Evolutionary conservation across 2,113 vertebrate genomes (phyloP).

Genomic region (Ciconia maguari): DNA sequence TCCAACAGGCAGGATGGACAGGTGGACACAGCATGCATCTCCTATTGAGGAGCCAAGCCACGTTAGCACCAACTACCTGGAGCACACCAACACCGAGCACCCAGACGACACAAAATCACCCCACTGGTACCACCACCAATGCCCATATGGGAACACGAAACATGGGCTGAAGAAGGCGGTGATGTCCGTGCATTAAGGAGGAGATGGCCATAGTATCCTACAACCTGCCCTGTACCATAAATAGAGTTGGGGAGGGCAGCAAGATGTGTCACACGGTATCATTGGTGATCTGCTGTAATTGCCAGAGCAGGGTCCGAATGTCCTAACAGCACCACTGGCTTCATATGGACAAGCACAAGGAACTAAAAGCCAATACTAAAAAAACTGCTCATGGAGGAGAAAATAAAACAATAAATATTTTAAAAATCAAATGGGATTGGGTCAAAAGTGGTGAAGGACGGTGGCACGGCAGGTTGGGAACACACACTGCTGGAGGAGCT

Average conservation of each 20-base stretch:
- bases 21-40: neutral
- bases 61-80: neutral
- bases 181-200: fast-evolving
- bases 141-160: fast-evolving
- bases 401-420: neutral
- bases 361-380: neutral
- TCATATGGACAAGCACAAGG: fast-evolving
- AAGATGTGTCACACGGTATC: fast-evolving
- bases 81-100: neutral
- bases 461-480: fast-evolving
- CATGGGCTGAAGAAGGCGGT: fast-evolving
- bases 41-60: neutral
- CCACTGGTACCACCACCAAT: neutral
- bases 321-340: neutral
- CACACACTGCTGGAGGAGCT: neutral
- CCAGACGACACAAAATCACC: neutral
- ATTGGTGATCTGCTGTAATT: neutral
- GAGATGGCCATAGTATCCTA: fast-evolving
- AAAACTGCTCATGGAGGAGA: neutral
- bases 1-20: neutral
- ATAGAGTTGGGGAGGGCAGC: neutral
- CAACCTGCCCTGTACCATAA: neutral
- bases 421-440: neutral
- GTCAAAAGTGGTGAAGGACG: neutral
- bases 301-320: neutral